Base-by-base conservation (phyloP, 2,113 vertebrate species). In the Hassar affinis region DNA sequence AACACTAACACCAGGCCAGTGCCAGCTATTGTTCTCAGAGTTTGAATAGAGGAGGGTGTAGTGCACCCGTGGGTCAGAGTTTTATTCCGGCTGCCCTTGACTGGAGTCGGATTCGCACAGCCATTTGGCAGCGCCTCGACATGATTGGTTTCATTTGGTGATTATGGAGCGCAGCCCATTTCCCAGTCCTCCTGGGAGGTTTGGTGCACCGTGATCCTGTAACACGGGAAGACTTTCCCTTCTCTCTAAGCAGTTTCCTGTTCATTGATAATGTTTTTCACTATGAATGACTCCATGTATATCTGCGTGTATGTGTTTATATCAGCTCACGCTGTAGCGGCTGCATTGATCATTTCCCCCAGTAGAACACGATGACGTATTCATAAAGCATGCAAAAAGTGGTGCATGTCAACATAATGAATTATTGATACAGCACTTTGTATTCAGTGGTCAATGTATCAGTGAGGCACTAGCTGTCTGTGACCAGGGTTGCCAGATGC, bases 401-500 rank as follows among this genome's bases (percentile, higher is more conserved):
- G 45, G 15, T 64, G 72, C 81, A 81, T 78, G 20, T 54, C 54
- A 78, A 74, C 12, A 47, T 81, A 56, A 86, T 84, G 78, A 88
- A 84, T 85, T 81, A 86, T 88, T 80, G 25, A 86, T 84, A 72
- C 72, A 57, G 72, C 56, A 79, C 81, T 88, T 85, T 81, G 80
- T 78, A 81, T 84, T 79, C 74, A 75, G 78, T 42, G 49, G 72
- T 74, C 76, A 71, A 57, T 72, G 54, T 64, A 52, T 54, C 38
- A 27, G 75, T 68, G 82, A 68, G 59, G 49, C n/a, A 25, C n/a
- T 74, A 25, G 68, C 52, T 59, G 54, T 56, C 20, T 35, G 30
- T 42, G 25, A 47, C 71, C 78, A 25, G 74, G 74, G 74, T 77
- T 77, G 74, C 74, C 74, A 56, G 51, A 25, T 56, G 18, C 27